A percentile compares a stretch with the other conserved stretches of the same genome.
Evolutionary conservation across 2,113 vertebrate genomes (phyloP).

Genomic region (Alexandromys fortis): DNA sequence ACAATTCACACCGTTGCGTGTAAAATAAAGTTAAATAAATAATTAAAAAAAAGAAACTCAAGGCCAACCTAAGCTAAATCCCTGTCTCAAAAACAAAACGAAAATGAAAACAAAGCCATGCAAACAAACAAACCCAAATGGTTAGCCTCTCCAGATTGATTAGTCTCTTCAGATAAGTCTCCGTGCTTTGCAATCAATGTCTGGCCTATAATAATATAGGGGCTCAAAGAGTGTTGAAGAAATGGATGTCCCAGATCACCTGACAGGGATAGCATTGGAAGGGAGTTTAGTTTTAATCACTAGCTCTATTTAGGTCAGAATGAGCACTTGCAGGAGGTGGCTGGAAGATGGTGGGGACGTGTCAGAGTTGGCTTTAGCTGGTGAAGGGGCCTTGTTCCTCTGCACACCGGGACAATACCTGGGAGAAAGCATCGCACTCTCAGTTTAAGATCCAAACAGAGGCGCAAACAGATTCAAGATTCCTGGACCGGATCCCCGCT

Average conservation of each 20-base stretch:
- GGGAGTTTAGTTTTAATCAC: background rate
- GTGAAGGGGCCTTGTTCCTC: background rate
- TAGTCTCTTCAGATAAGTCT: background rate
- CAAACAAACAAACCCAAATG: background rate
- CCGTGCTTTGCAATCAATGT: background rate
- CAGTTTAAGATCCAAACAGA: background rate
- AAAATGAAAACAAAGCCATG: too few species aligned
- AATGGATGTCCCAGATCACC: background rate
- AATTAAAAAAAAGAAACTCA: background rate
- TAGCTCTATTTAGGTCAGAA: background rate
- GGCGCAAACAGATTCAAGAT: background rate
- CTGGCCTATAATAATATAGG: background rate
- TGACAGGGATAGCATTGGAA: background rate
- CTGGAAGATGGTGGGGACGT: background rate
- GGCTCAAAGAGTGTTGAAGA: background rate
- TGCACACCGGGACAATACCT: background rate
- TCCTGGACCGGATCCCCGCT: rapidly evolving
- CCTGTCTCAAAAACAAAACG: background rate
- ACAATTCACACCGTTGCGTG: too few species aligned
- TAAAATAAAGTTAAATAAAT: too few species aligned
- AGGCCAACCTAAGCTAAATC: background rate
- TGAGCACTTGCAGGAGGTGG: background rate
- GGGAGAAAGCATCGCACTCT: background rate
- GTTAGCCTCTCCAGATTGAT: background rate
- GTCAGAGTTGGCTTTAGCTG: too few species aligned